Base-by-base conservation (phyloP, 2,888 invertebrate species). In the Unio delphinus region DNA sequence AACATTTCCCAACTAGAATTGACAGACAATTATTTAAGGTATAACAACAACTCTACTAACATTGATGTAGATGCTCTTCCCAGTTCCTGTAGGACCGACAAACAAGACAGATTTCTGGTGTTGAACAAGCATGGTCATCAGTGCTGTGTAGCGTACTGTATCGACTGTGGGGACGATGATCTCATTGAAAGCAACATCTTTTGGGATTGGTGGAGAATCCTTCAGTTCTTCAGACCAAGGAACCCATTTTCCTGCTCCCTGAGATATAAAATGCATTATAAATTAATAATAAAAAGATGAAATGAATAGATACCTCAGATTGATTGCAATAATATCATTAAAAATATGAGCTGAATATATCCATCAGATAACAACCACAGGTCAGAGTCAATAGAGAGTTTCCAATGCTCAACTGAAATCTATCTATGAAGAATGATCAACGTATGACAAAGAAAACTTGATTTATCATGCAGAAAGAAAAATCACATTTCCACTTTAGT, bases 131-230 rank as follows among this genome's bases (percentile, higher is more conserved):
- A 96, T 91, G 78, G 93, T 93, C 91, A 97, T 94, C 0, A 98
- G 90, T 0, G 94, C 94, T 20, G 94, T 93, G 87, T 95, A 95
- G 57, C 97, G 92, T 3, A 97, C 93, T 0, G 96, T 96, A 90
- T 98, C 97, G 45, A 95, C 92, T 0, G 98, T 98, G 0, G 96
- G 95, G 20, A 98, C 96, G 70, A 98, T 94, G 80, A 98, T 97
- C 91, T 98, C 96, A 91, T 97, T 97, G 60, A 97, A 96, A 0
- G 95, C 94, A 61, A 96, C 94, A 84, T 98, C 98, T 67, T 88
- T 89, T 3, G 88, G 80, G 34, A 89, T 89, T 15, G 87, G 86
- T 18, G 87, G 85, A 6, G 82, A 76, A 34, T 93, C 91, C 4
- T 93, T 90, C 20, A 97, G 92, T 78, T 96, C 96, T 77, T 96